Percentiles rank a stretch among this genome's conserved stretches.
Conservation (phyloP, 2,113 vertebrate genomes). For the Neopipo cinnamomea region DNA sequence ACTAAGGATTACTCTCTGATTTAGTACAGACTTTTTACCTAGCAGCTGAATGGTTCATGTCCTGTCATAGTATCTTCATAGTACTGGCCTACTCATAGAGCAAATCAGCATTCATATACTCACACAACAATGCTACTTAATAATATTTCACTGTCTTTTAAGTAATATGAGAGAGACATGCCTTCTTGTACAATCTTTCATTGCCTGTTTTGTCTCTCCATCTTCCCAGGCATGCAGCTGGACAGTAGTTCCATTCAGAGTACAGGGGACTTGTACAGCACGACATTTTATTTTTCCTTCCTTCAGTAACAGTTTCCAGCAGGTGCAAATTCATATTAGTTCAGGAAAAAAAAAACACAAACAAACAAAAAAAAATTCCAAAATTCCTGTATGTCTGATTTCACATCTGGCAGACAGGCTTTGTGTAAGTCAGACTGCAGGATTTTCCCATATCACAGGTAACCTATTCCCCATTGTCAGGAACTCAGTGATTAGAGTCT, state of each 20-base stretch:
- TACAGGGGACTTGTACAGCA: neutral
- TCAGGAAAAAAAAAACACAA: neutral
- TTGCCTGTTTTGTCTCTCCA: neutral
- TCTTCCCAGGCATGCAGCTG: neutral
- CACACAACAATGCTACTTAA: neutral
- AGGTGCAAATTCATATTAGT: neutral
- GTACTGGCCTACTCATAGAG: neutral
- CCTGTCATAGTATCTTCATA: neutral
- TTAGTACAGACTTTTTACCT: neutral
- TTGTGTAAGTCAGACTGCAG: neutral
- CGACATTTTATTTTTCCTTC: neutral
- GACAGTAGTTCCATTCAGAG: neutral
- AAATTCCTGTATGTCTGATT: neutral
- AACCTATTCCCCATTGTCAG: neutral
- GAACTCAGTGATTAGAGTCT: neutral
- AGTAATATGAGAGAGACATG: too few relatives aligned
- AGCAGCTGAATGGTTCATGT: constrained; percentile 15
- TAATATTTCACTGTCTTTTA: constrained; percentile 25
- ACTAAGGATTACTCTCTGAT: constrained; percentile 2
- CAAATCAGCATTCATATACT: constrained; percentile 25
- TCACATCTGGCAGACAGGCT: neutral
- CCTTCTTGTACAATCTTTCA: neutral
- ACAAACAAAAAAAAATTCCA: neutral
- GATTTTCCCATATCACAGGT: neutral
- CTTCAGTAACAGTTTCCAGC: neutral